Evolutionary conservation across 2,113 vertebrate species (phyloP).

Genomic region (Corvus moneduloides): DNA sequence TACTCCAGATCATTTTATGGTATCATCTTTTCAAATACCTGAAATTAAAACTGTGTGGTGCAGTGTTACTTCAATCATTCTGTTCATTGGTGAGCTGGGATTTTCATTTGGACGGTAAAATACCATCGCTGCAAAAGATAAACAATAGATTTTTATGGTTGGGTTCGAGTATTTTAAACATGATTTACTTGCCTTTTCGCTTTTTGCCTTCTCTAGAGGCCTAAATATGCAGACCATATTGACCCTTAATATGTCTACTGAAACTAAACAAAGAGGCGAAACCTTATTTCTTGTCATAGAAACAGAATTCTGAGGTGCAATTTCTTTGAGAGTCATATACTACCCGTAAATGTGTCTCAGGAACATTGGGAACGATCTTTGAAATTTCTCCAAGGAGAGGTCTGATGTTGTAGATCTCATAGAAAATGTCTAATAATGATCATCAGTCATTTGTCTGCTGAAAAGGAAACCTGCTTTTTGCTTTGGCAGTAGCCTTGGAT

Average conservation of each 20-base stretch:
- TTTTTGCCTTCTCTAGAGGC: background rate
- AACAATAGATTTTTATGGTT: background rate
- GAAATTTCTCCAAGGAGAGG: background rate
- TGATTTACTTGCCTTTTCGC: background rate
- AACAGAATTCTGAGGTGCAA: conserved; percentile 3
- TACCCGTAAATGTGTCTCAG: background rate
- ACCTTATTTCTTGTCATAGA: conserved; percentile 21
- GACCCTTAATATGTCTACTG: background rate
- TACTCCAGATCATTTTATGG: conserved; percentile 16
- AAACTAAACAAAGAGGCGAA: background rate
- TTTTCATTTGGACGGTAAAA: conserved; percentile 28
- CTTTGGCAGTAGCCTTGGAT: background rate
- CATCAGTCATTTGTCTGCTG: background rate
- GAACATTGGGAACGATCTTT: background rate
- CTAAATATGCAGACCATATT: background rate
- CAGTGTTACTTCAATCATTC: background rate
- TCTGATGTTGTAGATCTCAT: background rate
- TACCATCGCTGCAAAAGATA: background rate
- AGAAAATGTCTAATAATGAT: background rate
- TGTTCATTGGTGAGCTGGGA: background rate
- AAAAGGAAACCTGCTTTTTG: background rate
- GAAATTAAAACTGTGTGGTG: conserved; percentile 24
- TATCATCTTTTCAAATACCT: conserved; percentile 31
- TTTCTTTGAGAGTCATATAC: background rate
- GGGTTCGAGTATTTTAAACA: background rate